phyloP scores from a whole-genome alignment of 2,888 invertebrate genomes.

The Apeira syringaria region DNA sequence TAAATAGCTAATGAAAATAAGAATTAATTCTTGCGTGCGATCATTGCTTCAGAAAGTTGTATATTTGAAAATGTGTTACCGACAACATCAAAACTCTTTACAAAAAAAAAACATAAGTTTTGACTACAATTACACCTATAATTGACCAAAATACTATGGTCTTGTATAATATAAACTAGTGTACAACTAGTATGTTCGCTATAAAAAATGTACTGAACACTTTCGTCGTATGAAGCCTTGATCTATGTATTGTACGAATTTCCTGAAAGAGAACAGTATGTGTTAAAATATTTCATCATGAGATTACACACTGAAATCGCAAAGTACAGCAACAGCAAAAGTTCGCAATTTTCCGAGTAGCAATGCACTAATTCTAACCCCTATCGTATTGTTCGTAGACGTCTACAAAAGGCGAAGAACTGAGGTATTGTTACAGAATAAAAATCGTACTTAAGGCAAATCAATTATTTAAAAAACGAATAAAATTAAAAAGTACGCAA shows the following conservation, averaged over 20 bases:
- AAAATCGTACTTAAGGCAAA: not conserved
- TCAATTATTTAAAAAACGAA: too few relatives aligned
- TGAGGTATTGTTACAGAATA: not conserved
- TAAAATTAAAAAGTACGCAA: too few relatives aligned
- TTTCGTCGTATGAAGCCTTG: constrained; percentile 11
- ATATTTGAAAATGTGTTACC: too few relatives aligned
- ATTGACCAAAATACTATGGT: constrained; percentile 15
- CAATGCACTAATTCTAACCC: not conserved
- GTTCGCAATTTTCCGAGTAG: constrained; percentile 5
- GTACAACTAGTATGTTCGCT: constrained; percentile 7
- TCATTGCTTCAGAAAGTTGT: too few relatives aligned
- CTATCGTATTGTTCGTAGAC: constrained; percentile 6
- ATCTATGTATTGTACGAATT: constrained; percentile 15
- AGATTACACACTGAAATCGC: not conserved
- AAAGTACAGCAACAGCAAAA: not conserved
- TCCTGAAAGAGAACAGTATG: constrained; percentile 27
- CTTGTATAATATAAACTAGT: constrained; percentile 8
- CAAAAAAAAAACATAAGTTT: constrained; percentile 8
- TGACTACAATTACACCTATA: constrained; percentile 6
- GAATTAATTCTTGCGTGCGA: too few relatives aligned
- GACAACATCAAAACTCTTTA: too few relatives aligned
- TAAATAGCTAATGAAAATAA: constrained; percentile 1
- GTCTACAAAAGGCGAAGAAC: constrained; percentile 2
- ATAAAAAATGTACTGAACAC: constrained; percentile 20
- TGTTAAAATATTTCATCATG: not conserved